phyloP scores from a whole-genome alignment of 1,140 invertebrate genomes.

The Ips nitidus region DNA sequence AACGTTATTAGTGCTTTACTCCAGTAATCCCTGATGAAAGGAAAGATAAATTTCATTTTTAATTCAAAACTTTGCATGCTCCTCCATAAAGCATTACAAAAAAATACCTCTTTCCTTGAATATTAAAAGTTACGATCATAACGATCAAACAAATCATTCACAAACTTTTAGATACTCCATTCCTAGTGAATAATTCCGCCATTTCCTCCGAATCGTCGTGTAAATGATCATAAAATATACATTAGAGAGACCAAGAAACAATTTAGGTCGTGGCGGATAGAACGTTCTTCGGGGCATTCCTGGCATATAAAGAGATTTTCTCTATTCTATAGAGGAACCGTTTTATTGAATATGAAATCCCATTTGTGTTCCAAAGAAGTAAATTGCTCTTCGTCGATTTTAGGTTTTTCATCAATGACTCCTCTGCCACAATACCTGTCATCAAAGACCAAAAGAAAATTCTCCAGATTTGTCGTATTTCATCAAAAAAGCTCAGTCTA shows the following conservation, averaged over 20 bases:
- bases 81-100: background rate
- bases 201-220: constrained; percentile 3
- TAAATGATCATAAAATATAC: constrained; percentile 9
- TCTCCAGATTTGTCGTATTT: too few species aligned
- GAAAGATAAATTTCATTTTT: background rate
- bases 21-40: too few species aligned
- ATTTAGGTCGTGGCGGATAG: background rate
- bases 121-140: background rate
- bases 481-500: too few species aligned
- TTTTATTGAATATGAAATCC: background rate
- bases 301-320: too few species aligned
- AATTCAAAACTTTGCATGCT: background rate
- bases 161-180: background rate
- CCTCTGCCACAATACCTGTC: too few species aligned
- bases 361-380: too few species aligned
- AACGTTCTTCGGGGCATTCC: background rate
- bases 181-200: constrained; percentile 12
- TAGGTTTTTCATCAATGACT: too few species aligned
- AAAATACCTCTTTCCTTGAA: background rate
- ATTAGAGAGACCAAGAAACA: constrained; percentile 2
- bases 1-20: background rate
- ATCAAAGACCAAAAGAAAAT: too few species aligned
- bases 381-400: too few species aligned
- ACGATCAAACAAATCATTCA: constrained; percentile 6
- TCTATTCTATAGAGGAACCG: background rate